These are phyloP conservation scores for Gavialis gangeticus DNA, from an alignment of 2,113 vertebrate species.

Conservation along the genomic window DNA sequence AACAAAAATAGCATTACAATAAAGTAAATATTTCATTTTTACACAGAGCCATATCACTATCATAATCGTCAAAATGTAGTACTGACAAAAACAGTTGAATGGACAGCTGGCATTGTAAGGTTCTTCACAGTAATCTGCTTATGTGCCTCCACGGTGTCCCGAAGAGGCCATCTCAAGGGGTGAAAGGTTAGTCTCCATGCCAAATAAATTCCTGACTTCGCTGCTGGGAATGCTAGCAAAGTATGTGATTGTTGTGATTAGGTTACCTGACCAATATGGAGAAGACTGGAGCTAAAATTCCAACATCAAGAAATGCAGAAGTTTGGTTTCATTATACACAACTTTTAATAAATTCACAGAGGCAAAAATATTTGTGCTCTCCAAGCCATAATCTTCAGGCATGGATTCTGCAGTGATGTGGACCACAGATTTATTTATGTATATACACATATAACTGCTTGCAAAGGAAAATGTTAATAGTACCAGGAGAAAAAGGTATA, in stretches of 20 bases:
- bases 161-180: slow-evolving; percentile 51
- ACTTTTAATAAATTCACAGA: neutral
- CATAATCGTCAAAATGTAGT: neutral
- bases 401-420: neutral
- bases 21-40: neutral
- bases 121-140: slow-evolving; percentile 14
- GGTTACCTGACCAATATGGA: slow-evolving; percentile 39
- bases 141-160: neutral
- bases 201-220: slow-evolving; percentile 50
- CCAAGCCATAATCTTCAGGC: neutral
- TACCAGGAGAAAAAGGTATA: neutral
- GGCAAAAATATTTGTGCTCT: neutral
- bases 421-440: neutral
- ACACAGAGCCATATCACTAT: neutral
- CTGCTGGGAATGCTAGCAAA: slow-evolving; percentile 38
- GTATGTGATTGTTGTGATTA: slow-evolving; percentile 48
- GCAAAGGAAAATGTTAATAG: neutral
- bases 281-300: slow-evolving; percentile 8
- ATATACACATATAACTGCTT: neutral
- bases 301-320: neutral
- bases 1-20: neutral
- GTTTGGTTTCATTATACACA: neutral
- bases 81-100: neutral
- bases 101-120: neutral
- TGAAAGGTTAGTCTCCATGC: slow-evolving; percentile 66